Conservation (phyloP, 2,888 invertebrate species). For the Argyresthia goedartella region DNA sequence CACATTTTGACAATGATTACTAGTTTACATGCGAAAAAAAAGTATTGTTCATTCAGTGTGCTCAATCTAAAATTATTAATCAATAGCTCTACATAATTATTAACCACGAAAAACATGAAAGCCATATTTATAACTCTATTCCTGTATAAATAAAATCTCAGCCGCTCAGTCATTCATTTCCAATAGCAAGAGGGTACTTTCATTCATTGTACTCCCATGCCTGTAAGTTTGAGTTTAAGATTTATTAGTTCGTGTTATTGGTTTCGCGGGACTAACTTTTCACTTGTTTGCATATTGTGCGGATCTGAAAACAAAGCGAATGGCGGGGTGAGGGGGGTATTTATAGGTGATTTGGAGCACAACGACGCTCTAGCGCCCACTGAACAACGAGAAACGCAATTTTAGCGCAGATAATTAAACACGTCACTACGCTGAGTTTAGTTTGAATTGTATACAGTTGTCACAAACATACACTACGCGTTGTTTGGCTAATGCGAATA, state of each 20-base stretch:
- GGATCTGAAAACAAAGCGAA: neutral
- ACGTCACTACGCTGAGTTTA: slow-evolving; percentile 21
- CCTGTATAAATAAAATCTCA: slow-evolving; percentile 28
- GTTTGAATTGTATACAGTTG: slow-evolving; percentile 29
- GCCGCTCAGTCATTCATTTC: slow-evolving; percentile 18
- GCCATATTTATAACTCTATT: slow-evolving; percentile 32
- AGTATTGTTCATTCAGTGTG: slow-evolving; percentile 3
- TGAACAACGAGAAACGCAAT: slow-evolving; percentile 19
- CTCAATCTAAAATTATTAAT: slow-evolving; percentile 17
- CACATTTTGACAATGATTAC: no score
- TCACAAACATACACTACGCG: slow-evolving; percentile 20
- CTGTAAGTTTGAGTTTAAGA: slow-evolving; percentile 3
- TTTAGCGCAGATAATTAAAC: slow-evolving; percentile 42
- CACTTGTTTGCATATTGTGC: slow-evolving; percentile 5
- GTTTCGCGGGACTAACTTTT: slow-evolving; percentile 3
- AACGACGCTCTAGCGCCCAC: neutral
- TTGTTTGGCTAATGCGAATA: no score
- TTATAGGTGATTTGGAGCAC: neutral
- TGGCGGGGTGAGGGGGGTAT: neutral
- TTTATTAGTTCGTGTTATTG: slow-evolving; percentile 7
- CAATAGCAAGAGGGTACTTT: slow-evolving; percentile 10
- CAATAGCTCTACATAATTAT: slow-evolving; percentile 28
- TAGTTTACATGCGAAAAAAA: no score
- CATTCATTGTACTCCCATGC: slow-evolving; percentile 9
- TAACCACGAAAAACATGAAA: slow-evolving; percentile 31